Percentiles rank a stretch among this genome's conserved stretches.
Evolutionary conservation across 2,113 vertebrate genomes (phyloP).

Genomic region (Chaenogobius annularis): DNA sequence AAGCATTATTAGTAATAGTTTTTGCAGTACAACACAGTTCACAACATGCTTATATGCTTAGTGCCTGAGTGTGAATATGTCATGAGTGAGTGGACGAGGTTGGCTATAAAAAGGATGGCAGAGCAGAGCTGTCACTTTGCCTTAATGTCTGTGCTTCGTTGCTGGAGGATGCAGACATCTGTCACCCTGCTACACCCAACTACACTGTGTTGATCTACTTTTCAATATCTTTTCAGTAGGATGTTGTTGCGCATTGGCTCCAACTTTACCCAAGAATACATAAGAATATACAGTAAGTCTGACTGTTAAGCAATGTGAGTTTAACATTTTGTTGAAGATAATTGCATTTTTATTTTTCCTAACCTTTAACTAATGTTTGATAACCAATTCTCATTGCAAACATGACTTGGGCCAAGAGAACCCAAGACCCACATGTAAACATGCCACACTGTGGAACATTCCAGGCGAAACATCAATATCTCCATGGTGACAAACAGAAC

Average conservation of each 20-base stretch:
- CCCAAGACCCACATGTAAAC: no score
- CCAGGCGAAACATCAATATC: no score
- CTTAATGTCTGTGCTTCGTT: conserved; percentile 45
- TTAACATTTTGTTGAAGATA: no score
- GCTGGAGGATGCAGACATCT: conserved; percentile 48
- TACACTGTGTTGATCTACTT: neutral
- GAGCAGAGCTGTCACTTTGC: conserved; percentile 58
- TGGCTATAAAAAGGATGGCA: conserved; percentile 57
- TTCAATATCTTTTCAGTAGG: neutral
- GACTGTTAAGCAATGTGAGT: no score
- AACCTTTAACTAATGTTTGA: no score
- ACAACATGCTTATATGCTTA: neutral
- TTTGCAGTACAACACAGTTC: neutral
- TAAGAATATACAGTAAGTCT: no score
- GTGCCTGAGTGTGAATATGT: neutral
- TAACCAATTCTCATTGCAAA: no score
- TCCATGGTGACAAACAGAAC: no score
- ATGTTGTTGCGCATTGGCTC: no score
- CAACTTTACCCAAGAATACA: no score
- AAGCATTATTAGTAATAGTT: conserved; percentile 3
- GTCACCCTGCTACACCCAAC: conserved; percentile 28
- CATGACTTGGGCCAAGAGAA: no score
- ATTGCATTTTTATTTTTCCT: no score
- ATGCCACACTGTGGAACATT: neutral
- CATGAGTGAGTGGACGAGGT: conserved; percentile 28